Conservation (phyloP, 53 echinoderm and acorn worm species). For the Arbacia lixula region DNA sequence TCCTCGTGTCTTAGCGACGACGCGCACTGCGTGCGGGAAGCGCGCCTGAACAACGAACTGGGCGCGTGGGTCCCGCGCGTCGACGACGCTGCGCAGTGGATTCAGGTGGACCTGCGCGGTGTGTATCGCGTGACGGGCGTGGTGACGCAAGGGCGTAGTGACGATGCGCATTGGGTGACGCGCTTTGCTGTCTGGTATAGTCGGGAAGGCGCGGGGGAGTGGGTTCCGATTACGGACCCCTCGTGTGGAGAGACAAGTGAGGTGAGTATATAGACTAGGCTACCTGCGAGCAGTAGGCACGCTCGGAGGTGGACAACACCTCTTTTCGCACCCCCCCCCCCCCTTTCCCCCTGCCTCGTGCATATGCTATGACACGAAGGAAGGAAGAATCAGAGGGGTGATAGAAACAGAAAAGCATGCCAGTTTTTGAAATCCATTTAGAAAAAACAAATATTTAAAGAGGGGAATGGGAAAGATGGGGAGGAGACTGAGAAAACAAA, state of each 20-base stretch:
- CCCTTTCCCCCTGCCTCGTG: no score
- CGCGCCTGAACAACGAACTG: constrained; percentile 28
- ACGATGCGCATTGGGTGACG: constrained; percentile 29
- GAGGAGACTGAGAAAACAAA: no score
- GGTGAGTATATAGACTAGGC: no score
- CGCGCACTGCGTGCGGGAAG: neutral
- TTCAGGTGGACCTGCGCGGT: constrained; percentile 29
- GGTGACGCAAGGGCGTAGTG: constrained; percentile 42
- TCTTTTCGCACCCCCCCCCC: no score
- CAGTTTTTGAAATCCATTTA: no score
- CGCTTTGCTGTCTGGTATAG: constrained; percentile 6
- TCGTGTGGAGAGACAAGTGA: constrained; percentile 22
- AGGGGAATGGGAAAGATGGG: no score
- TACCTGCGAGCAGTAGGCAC: no score
- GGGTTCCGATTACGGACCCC: constrained; percentile 1
- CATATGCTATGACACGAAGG: no score
- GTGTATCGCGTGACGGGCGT: constrained; percentile 47
- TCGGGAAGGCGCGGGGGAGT: neutral
- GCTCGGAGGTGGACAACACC: no score
- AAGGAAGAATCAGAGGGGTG: no score
- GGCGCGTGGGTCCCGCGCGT: constrained; percentile 26
- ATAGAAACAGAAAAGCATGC: no score
- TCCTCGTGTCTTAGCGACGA: constrained; percentile 21
- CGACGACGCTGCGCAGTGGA: constrained; percentile 27
- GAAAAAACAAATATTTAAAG: no score